phyloP scores from a whole-genome alignment of 2,113 vertebrate species.

The Burhinus oedicnemus region DNA sequence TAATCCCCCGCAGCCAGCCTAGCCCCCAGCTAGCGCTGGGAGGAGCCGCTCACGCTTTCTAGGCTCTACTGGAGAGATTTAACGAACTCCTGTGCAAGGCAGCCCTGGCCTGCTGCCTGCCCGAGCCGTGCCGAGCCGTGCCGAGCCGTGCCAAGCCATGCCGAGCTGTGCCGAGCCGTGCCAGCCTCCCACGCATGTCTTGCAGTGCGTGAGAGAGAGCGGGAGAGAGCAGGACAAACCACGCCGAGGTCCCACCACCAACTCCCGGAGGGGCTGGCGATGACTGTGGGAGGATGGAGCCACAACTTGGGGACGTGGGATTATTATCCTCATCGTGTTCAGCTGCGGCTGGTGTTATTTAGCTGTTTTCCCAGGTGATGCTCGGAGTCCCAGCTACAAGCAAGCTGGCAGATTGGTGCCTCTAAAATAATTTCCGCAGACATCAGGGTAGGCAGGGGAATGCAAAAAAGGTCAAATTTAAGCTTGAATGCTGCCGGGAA shows the following conservation, averaged over 20 bases:
- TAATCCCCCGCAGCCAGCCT: not conserved
- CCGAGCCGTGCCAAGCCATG: not conserved
- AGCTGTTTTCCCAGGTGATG: not conserved
- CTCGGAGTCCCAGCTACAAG: not conserved
- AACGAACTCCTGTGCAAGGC: not conserved
- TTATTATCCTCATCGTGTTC: too few relatives aligned
- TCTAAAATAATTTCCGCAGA: not conserved
- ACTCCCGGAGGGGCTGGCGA: not conserved
- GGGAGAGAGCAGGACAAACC: not conserved
- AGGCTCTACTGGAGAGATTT: not conserved
- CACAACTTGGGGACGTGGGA: accelerated
- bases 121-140: not conserved
- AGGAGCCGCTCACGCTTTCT: not conserved
- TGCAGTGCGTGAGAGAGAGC: not conserved
- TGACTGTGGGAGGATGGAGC: not conserved
- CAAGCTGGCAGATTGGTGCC: not conserved
- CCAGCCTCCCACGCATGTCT: not conserved
- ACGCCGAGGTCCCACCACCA: not conserved
- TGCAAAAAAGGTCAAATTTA: not conserved
- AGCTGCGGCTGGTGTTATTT: not conserved
- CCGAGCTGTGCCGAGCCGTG: not conserved
- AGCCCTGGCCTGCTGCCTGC: not conserved
- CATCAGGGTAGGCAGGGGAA: not conserved
- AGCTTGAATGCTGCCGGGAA: not conserved
- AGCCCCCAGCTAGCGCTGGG: not conserved